Evolutionary conservation across 1,140 invertebrate species (phyloP), one percentile per base, ranked within the genome.

Genomic region (Lasaia peninsularis): DNA sequence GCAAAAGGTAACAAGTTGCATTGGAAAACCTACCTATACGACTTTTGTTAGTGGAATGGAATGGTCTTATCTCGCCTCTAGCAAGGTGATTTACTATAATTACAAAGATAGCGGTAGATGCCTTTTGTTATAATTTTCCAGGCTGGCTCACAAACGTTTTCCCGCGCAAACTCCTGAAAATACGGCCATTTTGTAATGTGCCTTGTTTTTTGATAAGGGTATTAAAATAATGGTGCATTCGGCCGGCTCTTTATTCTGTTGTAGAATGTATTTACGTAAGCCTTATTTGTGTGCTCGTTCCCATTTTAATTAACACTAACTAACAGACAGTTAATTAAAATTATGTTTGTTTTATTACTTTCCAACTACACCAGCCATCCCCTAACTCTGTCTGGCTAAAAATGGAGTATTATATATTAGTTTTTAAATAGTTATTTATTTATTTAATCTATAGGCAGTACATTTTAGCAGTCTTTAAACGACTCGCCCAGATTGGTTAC

Each of bases 31-130:
- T 60, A 65, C 67, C 62, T 70, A 79, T 83, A 75, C 65, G 72
- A 74, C 77, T 71, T 79, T 83, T 76, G 60, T 62, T 56, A 58
- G 56, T 56, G 40, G 65, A 67, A 62, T 60, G 71, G 71, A 68
- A 73, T 71, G 71, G 73, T 67, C 79, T 88, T 88, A 88, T 88
- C 86, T 88, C 72, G 80, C 76, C 80, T 80, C 75, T 85, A 84
- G 82, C 80, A 85, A 86, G 86, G 86, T 89, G 89, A 90, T 90
- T 90, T 90, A 90, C 78, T 88, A 88, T 90, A 90, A 90, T 90
- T 90, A 90, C 84, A 90, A 85, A 90, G 89, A 90, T 90, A 90
- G 85, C 87, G 85, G 82, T 81, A 75, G 83, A 86, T 85, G 86
- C 82, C 84, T 88, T 86, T 88, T 86, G 83, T 88, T 88, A 88